Evolutionary conservation across 2,113 vertebrate species (phyloP).

Genomic region (Podarcis raffonei): DNA sequence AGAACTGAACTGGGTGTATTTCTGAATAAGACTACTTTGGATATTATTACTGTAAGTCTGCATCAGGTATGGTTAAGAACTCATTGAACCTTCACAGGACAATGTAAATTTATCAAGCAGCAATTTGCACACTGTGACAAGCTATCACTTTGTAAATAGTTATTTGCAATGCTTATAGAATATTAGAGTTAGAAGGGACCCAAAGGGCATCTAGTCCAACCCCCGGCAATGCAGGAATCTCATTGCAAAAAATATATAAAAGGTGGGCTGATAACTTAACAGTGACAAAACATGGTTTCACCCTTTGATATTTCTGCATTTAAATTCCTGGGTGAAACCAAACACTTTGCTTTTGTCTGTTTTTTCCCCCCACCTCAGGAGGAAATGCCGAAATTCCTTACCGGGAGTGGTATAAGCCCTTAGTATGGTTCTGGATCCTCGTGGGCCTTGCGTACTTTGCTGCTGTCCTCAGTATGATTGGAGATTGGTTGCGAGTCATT

Average conservation of each 20-base stretch:
- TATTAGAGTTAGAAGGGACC: no score
- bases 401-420: constrained; percentile 92
- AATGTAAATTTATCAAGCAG: not conserved
- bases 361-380: constrained; percentile 71
- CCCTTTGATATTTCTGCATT: constrained; percentile 2
- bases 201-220: no score
- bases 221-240: no score
- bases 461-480: constrained; percentile 96
- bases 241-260: not conserved
- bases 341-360: constrained; percentile 33
- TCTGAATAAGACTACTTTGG: not conserved
- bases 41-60: not conserved
- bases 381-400: constrained; percentile 89
- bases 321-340: constrained; percentile 9
- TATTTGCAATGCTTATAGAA: not conserved
- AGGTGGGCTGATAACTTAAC: not conserved
- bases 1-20: not conserved
- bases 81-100: not conserved
- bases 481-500: constrained; percentile 92
- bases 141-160: not conserved
- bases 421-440: constrained; percentile 97
- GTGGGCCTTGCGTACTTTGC: constrained; percentile 95
- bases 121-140: not conserved
- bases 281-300: not conserved
- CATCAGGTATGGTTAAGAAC: no score